Conservation (phyloP, 1,140 invertebrate species). For the Gyrodactylus salaris region DNA sequence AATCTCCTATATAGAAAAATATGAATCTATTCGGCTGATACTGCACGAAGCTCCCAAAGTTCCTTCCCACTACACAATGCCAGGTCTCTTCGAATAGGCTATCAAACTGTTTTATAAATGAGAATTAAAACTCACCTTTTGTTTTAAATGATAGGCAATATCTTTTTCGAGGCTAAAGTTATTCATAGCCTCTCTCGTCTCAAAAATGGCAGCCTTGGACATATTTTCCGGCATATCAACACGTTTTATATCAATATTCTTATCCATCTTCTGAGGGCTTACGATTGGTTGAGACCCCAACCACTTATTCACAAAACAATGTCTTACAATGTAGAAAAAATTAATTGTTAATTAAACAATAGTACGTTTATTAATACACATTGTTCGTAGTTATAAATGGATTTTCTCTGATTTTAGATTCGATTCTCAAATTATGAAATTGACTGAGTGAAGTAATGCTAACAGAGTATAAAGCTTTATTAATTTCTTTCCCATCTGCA, state of each 20-base stretch:
- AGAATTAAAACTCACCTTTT: conserved; percentile 26
- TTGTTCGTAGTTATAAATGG: too few species aligned
- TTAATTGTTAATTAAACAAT: too few species aligned
- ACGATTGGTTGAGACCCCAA: too few species aligned
- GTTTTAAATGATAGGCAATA: conserved; percentile 87
- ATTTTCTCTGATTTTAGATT: too few species aligned
- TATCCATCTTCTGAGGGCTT: too few species aligned
- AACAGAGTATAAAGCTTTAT: too few species aligned
- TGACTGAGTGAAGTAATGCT: too few species aligned
- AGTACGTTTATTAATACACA: too few species aligned
- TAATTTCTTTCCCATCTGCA: too few species aligned
- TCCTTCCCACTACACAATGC: conserved; percentile 51
- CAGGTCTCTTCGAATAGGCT: conserved; percentile 31
- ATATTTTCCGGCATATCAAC: conserved; percentile 99
- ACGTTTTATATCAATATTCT: conserved; percentile 94
- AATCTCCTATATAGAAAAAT: conserved; percentile 73
- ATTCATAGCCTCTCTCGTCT: conserved; percentile 81
- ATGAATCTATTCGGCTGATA: conserved; percentile 89
- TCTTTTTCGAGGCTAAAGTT: conserved; percentile 99
- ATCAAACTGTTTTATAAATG: conserved; percentile 27
- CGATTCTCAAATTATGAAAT: too few species aligned
- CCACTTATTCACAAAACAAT: too few species aligned
- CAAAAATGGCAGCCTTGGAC: conserved; percentile 97
- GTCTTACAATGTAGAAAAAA: too few species aligned
- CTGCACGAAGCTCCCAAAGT: conserved; percentile 71